Conservation (phyloP, 2,888 invertebrate genomes). For the Escarpia spicata region DNA sequence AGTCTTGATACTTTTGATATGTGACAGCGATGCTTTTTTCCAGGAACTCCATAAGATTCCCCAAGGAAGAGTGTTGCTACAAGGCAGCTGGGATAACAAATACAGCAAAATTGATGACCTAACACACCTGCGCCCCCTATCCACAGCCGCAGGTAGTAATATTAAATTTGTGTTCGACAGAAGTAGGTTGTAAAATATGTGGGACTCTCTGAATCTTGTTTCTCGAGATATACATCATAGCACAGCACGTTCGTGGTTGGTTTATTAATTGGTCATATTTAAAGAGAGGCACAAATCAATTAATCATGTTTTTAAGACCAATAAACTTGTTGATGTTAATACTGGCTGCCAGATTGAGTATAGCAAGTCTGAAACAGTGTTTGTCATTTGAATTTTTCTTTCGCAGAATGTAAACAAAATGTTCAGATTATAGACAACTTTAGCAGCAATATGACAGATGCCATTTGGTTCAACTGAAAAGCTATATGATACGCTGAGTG, state of each 20-base stretch:
- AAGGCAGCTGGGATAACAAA: conserved; percentile 19
- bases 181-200: not conserved
- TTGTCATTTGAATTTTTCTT: no score
- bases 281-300: not conserved
- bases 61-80: not conserved
- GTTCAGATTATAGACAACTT: no score
- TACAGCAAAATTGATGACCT: conserved; percentile 18
- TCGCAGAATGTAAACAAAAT: no score
- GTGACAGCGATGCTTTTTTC: not conserved
- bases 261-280: not conserved
- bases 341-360: no score
- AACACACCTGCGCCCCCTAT: conserved; percentile 21
- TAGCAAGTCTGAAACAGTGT: no score
- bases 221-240: no score
- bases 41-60: not conserved
- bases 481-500: no score
- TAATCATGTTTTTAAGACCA: no score
- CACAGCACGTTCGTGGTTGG: not conserved
- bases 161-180: conserved; percentile 8
- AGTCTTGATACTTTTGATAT: not conserved
- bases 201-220: no score
- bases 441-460: no score
- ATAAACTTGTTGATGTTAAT: no score
- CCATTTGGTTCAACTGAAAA: no score
- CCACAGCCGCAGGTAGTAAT: conserved; percentile 24